Evolutionary conservation across 2,888 invertebrate genomes (phyloP), one percentile per base, ranked within the genome.

Genomic region (Chalcosyrphus nemorum): DNA sequence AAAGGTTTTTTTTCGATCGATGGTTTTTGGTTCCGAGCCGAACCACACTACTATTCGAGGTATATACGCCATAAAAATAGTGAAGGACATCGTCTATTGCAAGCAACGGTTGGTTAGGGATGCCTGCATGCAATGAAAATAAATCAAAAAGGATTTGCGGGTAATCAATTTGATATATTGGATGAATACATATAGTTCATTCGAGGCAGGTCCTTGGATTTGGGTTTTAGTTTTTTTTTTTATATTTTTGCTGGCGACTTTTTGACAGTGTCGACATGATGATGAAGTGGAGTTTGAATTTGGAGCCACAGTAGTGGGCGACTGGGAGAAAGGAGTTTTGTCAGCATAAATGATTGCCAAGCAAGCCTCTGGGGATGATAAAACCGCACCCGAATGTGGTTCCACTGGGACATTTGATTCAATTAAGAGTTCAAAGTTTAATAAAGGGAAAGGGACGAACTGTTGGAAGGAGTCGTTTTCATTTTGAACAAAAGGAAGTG

Each of bases 121-220:
- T 41, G 72, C 50, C n/a, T 19, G 54, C 29, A 65, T 71, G 35
- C 63, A 63, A 65, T 52, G 74, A 57, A 75, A 70, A 84, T 75
- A 75, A 80, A 75, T 84, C 84, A 84, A 75, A 84, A 78, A 65
- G 84, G 80, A 84, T 80, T 84, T 84, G 63, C 74, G 84, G 75
- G 80, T 84, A 84, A 84, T 84, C 78, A 84, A 84, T 84, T 80
- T 84, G 84, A 84, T 84, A 65, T 75, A 84, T 80, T 75, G 75
- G 56, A 74, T 59, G 63, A 65, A 75, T 74, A 50, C 63, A 21
- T 63, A 77, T 63, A 77, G 76, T 61, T 82, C 76, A 77, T 77
- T 66, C 54, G 11, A 24, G 24, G 32, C 27, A n/a, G 38, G 56
- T 29, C 45, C 63, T 71, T 24, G 45, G 52, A 5, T 41, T 38